A percentile compares a stretch with the other conserved stretches of the same genome.
Conservation (phyloP, 2,113 vertebrate species). For the Sebastes schlegelii region DNA sequence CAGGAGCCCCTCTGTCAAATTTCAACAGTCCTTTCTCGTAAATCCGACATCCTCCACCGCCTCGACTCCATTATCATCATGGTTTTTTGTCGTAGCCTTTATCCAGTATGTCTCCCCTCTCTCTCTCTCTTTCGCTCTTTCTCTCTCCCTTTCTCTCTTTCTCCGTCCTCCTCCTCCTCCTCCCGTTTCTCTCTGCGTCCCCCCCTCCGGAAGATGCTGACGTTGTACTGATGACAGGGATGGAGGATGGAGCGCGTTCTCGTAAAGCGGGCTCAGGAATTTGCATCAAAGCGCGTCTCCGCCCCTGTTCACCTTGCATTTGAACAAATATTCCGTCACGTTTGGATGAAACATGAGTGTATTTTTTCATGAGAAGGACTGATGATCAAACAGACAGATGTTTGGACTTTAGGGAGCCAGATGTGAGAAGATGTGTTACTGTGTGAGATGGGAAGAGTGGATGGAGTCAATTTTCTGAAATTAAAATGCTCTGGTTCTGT, state of each 20-base stretch:
- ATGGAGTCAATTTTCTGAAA: no score
- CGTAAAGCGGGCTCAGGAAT: conserved; percentile 43
- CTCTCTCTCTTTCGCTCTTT: conserved; percentile 39
- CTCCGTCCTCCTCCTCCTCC: conserved; percentile 62
- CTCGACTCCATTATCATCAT: conserved; percentile 80
- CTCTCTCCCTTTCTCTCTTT: conserved; percentile 33
- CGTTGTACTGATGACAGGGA: conserved; percentile 78
- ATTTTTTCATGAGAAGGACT: background rate
- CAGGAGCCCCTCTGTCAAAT: conserved; percentile 66
- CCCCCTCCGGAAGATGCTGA: conserved; percentile 75
- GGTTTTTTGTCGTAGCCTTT: conserved; percentile 66
- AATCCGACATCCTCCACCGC: conserved; percentile 76
- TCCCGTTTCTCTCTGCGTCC: conserved; percentile 64
- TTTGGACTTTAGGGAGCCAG: background rate
- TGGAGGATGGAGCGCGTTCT: conserved; percentile 60
- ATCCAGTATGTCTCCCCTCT: conserved; percentile 60
- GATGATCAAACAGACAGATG: no score
- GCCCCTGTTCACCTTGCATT: conserved; percentile 39
- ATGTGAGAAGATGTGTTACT: no score
- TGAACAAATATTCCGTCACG: background rate
- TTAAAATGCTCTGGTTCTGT: no score
- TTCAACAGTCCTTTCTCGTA: conserved; percentile 70
- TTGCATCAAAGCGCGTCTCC: conserved; percentile 42
- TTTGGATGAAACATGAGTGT: background rate
- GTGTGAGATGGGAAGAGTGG: no score